Percentiles rank a stretch among this genome's conserved stretches.
Conservation (phyloP, 2,797 vertebrate species). For the Hemitrygon akajei region DNA sequence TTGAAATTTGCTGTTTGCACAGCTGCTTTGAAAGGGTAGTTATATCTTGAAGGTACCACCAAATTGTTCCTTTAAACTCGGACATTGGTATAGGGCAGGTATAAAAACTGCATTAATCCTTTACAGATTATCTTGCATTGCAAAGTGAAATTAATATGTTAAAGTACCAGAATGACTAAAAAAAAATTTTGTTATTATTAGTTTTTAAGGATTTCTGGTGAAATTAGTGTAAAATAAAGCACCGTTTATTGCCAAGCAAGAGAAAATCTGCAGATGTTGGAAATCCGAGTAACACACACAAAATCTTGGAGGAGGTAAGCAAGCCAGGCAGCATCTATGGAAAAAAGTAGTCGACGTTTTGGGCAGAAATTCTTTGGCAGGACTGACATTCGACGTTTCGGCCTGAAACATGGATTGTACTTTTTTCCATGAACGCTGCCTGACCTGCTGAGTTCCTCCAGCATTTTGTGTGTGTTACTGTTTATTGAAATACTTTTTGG, state of each 20-base stretch:
- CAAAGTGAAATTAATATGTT: background rate
- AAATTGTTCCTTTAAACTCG: background rate
- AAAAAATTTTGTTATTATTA: background rate
- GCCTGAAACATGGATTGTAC: no score
- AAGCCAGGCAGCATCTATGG: no score
- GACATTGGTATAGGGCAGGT: background rate
- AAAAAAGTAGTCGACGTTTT: no score
- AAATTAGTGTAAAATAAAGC: background rate
- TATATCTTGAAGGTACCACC: background rate
- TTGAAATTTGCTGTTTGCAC: background rate
- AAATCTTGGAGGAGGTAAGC: no score
- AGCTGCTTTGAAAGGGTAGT: background rate
- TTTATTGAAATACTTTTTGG: background rate
- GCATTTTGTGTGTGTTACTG: no score
- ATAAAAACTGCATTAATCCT: background rate
- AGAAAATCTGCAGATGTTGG: no score
- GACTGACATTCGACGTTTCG: no score
- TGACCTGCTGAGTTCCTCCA: no score
- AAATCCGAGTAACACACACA: no score
- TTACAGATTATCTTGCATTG: background rate
- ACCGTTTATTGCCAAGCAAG: no score
- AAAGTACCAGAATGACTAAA: background rate
- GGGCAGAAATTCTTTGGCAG: no score
- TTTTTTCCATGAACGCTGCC: no score
- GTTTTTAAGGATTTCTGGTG: background rate